A percentile compares a stretch with the other conserved stretches of the same genome.
phyloP scores from a whole-genome alignment of 1,140 invertebrate genomes.

The Hesperophylax magnus region DNA sequence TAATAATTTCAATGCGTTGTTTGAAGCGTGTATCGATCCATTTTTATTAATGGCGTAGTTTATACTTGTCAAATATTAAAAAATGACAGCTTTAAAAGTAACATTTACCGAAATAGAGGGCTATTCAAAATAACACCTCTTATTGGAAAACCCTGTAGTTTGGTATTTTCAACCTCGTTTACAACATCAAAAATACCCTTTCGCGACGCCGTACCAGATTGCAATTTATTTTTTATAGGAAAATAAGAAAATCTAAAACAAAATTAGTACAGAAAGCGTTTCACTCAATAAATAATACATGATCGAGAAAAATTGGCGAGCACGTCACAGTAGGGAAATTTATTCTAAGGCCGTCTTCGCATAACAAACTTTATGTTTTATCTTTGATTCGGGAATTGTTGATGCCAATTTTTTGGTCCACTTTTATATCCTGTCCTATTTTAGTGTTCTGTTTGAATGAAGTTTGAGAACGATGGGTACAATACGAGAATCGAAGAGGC shows the following conservation, averaged over 20 bases:
- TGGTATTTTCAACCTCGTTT: not conserved
- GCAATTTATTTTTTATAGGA: slow-evolving; percentile 22
- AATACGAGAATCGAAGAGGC: not conserved
- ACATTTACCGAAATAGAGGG: too few relatives aligned
- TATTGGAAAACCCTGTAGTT: too few relatives aligned
- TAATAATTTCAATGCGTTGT: too few relatives aligned
- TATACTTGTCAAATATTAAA: too few relatives aligned
- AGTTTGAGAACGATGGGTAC: not conserved
- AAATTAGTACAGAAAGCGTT: not conserved
- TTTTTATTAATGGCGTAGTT: too few relatives aligned
- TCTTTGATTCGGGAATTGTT: slow-evolving; percentile 6
- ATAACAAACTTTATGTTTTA: not conserved
- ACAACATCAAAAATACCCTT: slow-evolving; percentile 4
- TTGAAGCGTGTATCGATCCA: too few relatives aligned
- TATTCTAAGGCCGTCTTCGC: slow-evolving; percentile 9
- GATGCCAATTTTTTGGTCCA: not conserved
- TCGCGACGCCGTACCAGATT: not conserved
- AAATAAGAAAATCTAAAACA: slow-evolving; percentile 13
- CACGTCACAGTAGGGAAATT: slow-evolving; percentile 18
- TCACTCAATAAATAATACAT: slow-evolving; percentile 22
- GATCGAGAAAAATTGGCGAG: not conserved
- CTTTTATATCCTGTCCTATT: too few relatives aligned
- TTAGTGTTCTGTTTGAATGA: not conserved
- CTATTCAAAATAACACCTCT: too few relatives aligned
- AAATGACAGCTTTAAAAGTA: too few relatives aligned